Evolutionary conservation across 64 coral and sea anemone genomes (phyloP), one percentile per base, ranked within the genome.

Genomic region (Montipora foliosa): DNA sequence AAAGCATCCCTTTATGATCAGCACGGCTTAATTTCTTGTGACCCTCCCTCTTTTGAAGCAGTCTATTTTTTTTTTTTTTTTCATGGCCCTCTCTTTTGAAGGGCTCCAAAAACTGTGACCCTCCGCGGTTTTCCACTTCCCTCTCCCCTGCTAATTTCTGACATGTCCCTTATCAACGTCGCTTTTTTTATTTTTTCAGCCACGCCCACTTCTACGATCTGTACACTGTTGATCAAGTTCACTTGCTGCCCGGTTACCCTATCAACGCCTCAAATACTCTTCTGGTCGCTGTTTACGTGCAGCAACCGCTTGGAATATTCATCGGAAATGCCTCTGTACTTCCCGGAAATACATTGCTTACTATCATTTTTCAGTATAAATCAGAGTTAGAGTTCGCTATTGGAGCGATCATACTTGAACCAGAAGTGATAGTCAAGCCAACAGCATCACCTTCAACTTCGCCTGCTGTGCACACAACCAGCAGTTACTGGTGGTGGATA

Each of bases 201-300:
- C 52, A 29, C 24, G 49, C 81, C 4, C 29, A n/a, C 9, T 19
- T 21, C 12, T 45, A 46, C 10, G 11, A 75, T 47, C 74, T 92
- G 5, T 92, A 92, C 72, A 85, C 69, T 19, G 12, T 45, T 48
- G 20, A 77, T 19, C 70, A 78, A 44, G 73, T 92, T 64, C 80
- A 92, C 44, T 45, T 70, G 1, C 48, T 92, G 80, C 90, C 90
- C 62, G 90, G 71, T 49, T 92, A 85, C 60, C 90, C 90, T 17
- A 92, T 8, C 20, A 82, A 92, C 81, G 16, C 67, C 7, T 55
- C 79, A 5, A 12, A 5, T 3, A 60, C 55, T 66, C 47, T 92
- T 11, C 49, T 76, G 3, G 49, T 91, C 2, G 79, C 49, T 3
- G 74, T 91, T 61, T 91, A 91, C 22, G 78, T 91, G 3, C 79